phyloP scores from a whole-genome alignment of 2,888 invertebrate species.

The Trachelus tabidus region DNA sequence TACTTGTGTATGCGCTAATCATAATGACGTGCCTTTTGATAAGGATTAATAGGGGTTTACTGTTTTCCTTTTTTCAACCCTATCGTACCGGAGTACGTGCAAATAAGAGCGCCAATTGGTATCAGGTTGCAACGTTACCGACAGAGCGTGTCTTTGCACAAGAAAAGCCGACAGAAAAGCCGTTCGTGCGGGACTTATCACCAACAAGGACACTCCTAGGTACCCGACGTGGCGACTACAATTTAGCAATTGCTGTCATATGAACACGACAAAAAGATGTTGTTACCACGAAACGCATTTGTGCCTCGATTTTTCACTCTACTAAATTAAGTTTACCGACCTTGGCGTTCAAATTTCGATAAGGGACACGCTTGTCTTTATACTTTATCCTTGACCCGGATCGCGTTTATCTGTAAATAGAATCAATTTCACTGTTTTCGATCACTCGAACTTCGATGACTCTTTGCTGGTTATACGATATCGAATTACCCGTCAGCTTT shows the following conservation, averaged over 20 bases:
- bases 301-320: neutral
- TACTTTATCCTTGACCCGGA: neutral
- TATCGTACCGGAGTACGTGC: neutral
- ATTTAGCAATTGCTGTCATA: neutral
- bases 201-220: neutral
- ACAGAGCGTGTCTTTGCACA: neutral
- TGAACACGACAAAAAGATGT: neutral
- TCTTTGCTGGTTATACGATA: neutral
- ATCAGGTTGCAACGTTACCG: neutral
- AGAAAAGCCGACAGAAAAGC: neutral
- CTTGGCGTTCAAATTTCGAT: neutral
- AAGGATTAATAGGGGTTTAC: neutral
- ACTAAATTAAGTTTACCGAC: neutral
- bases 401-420: neutral
- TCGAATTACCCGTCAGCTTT: no score
- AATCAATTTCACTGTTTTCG: neutral
- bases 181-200: conserved; percentile 4
- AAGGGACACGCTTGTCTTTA: neutral
- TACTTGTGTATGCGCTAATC: neutral
- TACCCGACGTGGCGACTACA: neutral
- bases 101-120: neutral
- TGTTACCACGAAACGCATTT: neutral
- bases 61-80: neutral
- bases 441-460: neutral
- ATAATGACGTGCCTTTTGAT: neutral